phyloP scores from a whole-genome alignment of 2,797 vertebrate genomes.

The Mionectes olivaceus region DNA sequence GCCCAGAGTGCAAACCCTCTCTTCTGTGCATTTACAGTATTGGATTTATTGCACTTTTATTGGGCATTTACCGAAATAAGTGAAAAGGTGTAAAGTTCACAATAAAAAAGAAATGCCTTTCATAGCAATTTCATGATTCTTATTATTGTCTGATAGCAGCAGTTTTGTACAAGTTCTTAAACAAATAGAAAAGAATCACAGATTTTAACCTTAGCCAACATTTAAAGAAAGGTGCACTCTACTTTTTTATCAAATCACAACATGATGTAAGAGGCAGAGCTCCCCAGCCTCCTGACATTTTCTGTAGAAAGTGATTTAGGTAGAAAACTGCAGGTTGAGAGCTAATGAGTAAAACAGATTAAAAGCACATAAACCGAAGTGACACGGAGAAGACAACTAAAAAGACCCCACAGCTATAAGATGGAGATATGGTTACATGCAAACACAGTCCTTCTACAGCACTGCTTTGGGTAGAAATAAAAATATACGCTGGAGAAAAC shows the following conservation, averaged over 20 bases:
- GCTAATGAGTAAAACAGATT: neutral
- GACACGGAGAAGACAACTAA: neutral
- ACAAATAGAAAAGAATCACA: constrained; percentile 3
- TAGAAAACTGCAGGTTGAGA: neutral
- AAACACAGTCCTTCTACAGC: neutral
- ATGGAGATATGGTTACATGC: neutral
- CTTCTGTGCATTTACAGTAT: neutral
- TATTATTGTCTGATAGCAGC: neutral
- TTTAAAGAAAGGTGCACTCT: neutral
- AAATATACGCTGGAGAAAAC: neutral
- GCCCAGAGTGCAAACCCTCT: neutral
- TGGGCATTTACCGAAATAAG: constrained; percentile 6
- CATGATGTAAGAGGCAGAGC: neutral
- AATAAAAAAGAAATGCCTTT: constrained; percentile 8
- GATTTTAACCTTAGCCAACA: constrained; percentile 1
- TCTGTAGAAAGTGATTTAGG: neutral
- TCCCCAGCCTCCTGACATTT: neutral
- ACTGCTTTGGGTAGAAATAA: neutral
- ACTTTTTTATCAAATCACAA: neutral
- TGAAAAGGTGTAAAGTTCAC: constrained; percentile 21
- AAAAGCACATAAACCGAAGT: neutral
- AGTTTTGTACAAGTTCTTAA: constrained; percentile 25
- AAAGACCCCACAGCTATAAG: neutral
- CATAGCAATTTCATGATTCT: neutral
- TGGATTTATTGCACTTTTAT: neutral